These are phyloP conservation scores for Rhaphigaster nebulosa DNA, from an alignment of 2,888 invertebrate species.

Conservation along the genomic window DNA sequence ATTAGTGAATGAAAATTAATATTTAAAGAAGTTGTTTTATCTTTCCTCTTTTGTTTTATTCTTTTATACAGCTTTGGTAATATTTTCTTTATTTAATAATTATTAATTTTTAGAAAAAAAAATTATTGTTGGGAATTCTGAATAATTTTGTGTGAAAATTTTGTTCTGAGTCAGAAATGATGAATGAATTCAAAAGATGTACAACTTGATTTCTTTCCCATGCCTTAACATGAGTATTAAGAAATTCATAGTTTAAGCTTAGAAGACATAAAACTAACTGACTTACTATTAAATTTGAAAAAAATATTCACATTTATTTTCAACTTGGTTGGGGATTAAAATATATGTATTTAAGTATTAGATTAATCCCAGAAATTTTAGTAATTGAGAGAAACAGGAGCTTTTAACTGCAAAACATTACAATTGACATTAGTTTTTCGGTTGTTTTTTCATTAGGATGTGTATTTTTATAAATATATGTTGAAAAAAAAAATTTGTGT, in stretches of 20 bases:
- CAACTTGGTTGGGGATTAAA: neutral
- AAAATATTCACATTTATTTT: neutral
- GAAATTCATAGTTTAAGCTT: neutral
- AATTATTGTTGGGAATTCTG: neutral
- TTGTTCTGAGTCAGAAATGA: neutral
- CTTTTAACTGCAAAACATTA: neutral
- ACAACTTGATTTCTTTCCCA: neutral
- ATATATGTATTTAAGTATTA: neutral
- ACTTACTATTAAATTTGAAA: neutral
- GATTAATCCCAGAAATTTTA: neutral
- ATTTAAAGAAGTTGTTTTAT: neutral
- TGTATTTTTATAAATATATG: constrained; percentile 20
- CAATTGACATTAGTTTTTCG: neutral
- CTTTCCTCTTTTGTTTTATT: neutral
- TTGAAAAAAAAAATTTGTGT: neutral
- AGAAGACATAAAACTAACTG: neutral
- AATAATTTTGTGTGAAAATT: constrained; percentile 25
- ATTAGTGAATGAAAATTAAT: constrained; percentile 33
- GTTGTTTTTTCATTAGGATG: neutral
- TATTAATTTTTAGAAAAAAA: neutral
- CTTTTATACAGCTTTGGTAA: neutral
- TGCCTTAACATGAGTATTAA: neutral
- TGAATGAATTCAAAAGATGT: neutral
- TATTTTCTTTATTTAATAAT: neutral
- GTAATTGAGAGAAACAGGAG: neutral